Evolutionary conservation across 2,888 invertebrate genomes (phyloP).

Genomic region (Diabrotica balteata): DNA sequence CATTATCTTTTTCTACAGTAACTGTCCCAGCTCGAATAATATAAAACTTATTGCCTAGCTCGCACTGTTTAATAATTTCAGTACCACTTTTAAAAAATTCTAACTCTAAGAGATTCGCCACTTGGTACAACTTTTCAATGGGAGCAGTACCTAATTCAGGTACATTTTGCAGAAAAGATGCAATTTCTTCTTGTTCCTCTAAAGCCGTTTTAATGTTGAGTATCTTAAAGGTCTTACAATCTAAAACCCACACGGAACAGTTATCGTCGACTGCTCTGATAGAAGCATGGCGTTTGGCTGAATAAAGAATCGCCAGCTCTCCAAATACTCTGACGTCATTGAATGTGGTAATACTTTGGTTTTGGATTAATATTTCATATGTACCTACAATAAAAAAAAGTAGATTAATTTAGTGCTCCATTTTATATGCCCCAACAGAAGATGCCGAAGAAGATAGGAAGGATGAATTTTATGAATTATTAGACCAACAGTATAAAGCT

Average conservation of each 20-base stretch:
- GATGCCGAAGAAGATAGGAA: no score
- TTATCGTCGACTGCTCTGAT: slow-evolving; percentile 83
- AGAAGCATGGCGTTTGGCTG: slow-evolving; percentile 88
- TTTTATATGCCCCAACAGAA: no score
- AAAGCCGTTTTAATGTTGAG: slow-evolving; percentile 88
- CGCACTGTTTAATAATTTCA: slow-evolving; percentile 83
- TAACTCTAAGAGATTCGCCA: slow-evolving; percentile 87
- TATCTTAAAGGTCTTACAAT: slow-evolving; percentile 84
- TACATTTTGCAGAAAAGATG: slow-evolving; percentile 83
- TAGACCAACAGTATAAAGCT: no score
- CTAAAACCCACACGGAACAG: slow-evolving; percentile 82
- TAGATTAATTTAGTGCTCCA: no score
- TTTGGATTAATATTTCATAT: slow-evolving; percentile 79
- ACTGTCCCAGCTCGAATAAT: slow-evolving; percentile 88
- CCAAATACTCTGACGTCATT: slow-evolving; percentile 85
- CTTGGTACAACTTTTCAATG: slow-evolving; percentile 74
- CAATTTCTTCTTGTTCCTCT: slow-evolving; percentile 83
- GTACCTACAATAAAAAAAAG: slow-evolving; percentile 65
- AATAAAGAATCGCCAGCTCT: slow-evolving; percentile 69
- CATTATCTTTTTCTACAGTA: slow-evolving; percentile 70
- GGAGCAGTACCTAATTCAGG: slow-evolving; percentile 77
- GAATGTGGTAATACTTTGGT: slow-evolving; percentile 61
- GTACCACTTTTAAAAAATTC: slow-evolving; percentile 82
- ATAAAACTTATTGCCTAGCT: slow-evolving; percentile 86
- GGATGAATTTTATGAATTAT: no score